Evolutionary conservation across 2,113 vertebrate genomes (phyloP).

Genomic region (Eublepharis macularius): DNA sequence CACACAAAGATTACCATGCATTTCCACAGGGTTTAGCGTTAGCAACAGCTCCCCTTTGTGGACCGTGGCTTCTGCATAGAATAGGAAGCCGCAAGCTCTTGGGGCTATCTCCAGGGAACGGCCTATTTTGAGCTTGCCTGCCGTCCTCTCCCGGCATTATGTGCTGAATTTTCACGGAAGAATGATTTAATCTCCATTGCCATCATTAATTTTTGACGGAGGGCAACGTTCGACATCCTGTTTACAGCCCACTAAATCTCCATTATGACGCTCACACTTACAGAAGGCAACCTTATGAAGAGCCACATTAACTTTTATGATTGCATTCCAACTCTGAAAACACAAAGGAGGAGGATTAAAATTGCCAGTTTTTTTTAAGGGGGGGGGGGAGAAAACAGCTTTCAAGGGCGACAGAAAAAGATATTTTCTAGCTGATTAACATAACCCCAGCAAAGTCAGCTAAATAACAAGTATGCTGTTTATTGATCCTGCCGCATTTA

Average conservation of each 20-base stretch:
- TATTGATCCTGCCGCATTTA: not conserved
- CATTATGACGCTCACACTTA: conserved; percentile 44
- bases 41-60: conserved; percentile 33
- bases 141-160: conserved; percentile 38
- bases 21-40: conserved; percentile 31
- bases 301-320: conserved; percentile 62
- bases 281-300: conserved; percentile 60
- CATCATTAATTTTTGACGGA: conserved; percentile 60
- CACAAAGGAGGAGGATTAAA: conserved; percentile 37
- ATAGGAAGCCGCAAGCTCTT: conserved; percentile 5
- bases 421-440: not conserved
- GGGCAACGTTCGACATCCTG: conserved; percentile 58
- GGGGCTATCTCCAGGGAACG: conserved; percentile 30
- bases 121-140: conserved; percentile 62
- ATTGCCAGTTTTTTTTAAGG: not conserved
- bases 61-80: conserved; percentile 17
- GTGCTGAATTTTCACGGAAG: conserved; percentile 53
- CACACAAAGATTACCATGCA: conserved; percentile 17
- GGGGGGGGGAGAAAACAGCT: not conserved
- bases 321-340: conserved; percentile 46
- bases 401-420: too few relatives aligned
- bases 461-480: not conserved
- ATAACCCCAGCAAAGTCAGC: not conserved
- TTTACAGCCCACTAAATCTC: conserved; percentile 61
- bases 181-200: conserved; percentile 58